These are phyloP conservation scores for Oligia fasciuncula DNA, from an alignment of 2,888 invertebrate species.

Conservation along the genomic window DNA sequence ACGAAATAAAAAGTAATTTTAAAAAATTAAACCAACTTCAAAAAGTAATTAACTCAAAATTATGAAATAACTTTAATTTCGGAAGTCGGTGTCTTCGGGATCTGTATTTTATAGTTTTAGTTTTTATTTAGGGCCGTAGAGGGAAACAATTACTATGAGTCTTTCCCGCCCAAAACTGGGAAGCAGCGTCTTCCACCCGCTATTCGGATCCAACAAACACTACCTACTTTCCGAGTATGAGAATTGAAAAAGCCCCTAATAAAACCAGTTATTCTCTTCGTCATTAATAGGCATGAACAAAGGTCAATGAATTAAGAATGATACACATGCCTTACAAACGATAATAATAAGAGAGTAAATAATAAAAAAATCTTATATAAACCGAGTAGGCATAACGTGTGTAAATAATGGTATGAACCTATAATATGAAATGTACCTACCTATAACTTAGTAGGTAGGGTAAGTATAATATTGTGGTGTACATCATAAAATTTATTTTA, in stretches of 20 bases:
- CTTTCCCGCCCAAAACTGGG: too few relatives aligned
- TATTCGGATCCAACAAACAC: too few relatives aligned
- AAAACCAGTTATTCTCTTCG: conserved; percentile 1
- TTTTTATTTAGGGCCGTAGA: too few relatives aligned
- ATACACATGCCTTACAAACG: conserved; percentile 42
- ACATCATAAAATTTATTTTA: conserved; percentile 5
- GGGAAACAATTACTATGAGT: too few relatives aligned
- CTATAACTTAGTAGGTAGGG: not conserved
- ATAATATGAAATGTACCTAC: not conserved
- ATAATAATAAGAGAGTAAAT: conserved; percentile 53
- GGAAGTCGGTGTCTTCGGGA: too few relatives aligned
- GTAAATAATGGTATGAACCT: conserved; percentile 6
- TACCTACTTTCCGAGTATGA: too few relatives aligned
- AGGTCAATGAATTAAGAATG: conserved; percentile 66
- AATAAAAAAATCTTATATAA: conserved; percentile 47
- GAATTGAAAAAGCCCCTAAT: not conserved
- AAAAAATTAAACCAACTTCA: too few relatives aligned
- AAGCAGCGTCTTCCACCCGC: too few relatives aligned
- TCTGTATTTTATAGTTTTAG: too few relatives aligned
- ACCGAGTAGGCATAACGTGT: conserved; percentile 18
- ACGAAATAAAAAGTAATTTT: too few relatives aligned
- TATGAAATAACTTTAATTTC: too few relatives aligned
- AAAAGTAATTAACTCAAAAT: too few relatives aligned
- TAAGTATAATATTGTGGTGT: not conserved
- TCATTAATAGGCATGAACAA: conserved; percentile 29